Conservation (phyloP, 2,888 invertebrate genomes). For the Dolichomitus sp. region DNA sequence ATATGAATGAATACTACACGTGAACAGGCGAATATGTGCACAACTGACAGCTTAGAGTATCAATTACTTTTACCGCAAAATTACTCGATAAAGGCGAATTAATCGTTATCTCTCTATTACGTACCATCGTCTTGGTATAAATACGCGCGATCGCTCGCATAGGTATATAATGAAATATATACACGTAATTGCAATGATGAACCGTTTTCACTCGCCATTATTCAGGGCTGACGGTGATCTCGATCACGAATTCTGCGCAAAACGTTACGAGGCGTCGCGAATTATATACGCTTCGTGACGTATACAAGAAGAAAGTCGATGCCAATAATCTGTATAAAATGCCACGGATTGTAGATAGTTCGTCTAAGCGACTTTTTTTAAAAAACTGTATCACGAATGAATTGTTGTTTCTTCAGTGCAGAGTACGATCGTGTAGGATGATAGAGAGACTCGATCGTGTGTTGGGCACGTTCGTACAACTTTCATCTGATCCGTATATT, state of each 20-base stretch:
- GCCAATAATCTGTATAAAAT: constrained; percentile 48
- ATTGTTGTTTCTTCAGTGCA: constrained; percentile 26
- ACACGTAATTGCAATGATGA: constrained; percentile 40
- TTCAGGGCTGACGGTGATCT: constrained; percentile 34
- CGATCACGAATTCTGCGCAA: constrained; percentile 47
- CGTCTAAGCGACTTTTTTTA: constrained; percentile 27
- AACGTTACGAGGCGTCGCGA: constrained; percentile 23
- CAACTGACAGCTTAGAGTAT: constrained; percentile 60
- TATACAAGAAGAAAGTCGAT: constrained; percentile 35
- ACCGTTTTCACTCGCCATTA: constrained; percentile 43
- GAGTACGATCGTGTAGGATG: constrained; percentile 4
- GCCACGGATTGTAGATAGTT: constrained; percentile 44
- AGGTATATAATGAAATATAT: constrained; percentile 31
- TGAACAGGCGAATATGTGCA: constrained; percentile 61
- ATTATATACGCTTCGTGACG: constrained; percentile 24
- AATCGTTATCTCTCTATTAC: constrained; percentile 56
- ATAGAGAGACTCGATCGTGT: constrained; percentile 22
- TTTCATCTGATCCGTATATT: constrained; percentile 32
- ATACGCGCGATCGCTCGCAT: constrained; percentile 46
- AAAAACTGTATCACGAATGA: constrained; percentile 4
- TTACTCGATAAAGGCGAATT: constrained; percentile 54
- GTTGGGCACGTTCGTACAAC: neutral
- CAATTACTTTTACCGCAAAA: constrained; percentile 57
- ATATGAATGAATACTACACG: constrained; percentile 46
- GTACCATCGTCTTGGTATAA: constrained; percentile 35